Percentiles rank a stretch among this genome's conserved stretches.
These are phyloP conservation scores for Bhutanitis thaidina DNA, from an alignment of 2,888 invertebrate species.

Conservation along the genomic window DNA sequence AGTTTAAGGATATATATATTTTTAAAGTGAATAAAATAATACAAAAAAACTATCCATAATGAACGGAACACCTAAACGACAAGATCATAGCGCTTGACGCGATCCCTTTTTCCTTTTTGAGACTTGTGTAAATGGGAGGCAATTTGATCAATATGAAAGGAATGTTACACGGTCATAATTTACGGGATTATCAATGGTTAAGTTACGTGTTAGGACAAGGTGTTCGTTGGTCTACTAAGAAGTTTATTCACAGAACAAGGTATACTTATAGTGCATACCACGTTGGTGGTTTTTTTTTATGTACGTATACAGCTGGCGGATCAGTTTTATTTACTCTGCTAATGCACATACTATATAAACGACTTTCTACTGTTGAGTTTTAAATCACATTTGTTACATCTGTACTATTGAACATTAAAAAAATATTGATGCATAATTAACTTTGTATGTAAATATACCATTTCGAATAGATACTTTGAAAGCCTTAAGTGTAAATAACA, in stretches of 20 bases:
- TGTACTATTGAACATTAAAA: too few relatives aligned
- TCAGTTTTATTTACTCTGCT: neutral
- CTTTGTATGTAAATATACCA: too few relatives aligned
- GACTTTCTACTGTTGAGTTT: too few relatives aligned
- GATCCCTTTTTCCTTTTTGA: slow-evolving; percentile 12
- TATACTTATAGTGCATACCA: neutral
- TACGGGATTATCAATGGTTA: slow-evolving; percentile 35
- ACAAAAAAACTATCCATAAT: too few relatives aligned
- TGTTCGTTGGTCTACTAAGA: neutral
- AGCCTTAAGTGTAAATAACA: too few relatives aligned
- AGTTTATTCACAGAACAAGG: neutral
- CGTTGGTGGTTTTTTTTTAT: neutral
- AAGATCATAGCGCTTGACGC: slow-evolving; percentile 1
- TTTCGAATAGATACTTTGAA: too few relatives aligned
- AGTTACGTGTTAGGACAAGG: slow-evolving; percentile 23
- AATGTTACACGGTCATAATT: slow-evolving; percentile 35
- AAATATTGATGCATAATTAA: too few relatives aligned
- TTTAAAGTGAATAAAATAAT: too few relatives aligned
- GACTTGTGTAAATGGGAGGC: slow-evolving; percentile 24
- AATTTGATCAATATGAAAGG: slow-evolving; percentile 26
- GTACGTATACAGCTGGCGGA: neutral
- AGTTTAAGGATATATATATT: too few relatives aligned
- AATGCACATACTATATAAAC: too few relatives aligned
- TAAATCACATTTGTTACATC: too few relatives aligned
- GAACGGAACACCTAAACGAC: slow-evolving; percentile 9